Base-by-base conservation (phyloP, 92 coral and sea anemone species). In the Chrysogorgia sp. region DNA sequence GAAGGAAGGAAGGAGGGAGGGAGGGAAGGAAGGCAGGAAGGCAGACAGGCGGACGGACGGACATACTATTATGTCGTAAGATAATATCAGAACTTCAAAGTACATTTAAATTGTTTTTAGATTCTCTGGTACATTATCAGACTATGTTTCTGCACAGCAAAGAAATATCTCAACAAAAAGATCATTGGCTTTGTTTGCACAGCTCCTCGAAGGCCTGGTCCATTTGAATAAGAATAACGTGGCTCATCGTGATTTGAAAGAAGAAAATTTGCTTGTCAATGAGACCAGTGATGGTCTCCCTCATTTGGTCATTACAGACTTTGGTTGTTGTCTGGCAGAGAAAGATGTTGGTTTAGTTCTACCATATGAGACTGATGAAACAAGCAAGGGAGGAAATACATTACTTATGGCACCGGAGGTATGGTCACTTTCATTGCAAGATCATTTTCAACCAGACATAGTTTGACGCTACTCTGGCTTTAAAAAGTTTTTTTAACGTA, bases 321-420 rank as follows among this genome's bases (percentile, higher is more conserved):
- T 93, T 81, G 98, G 89, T 0, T 89, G 94, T 66, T 88, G 93
- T 67, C 71, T 93, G 52, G 98, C 98, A 23, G 98, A 93, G 52
- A 84, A 35, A 34, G 28, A 82, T 9, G 34, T 86, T 66, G 97
- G 90, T 34, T 70, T 93, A 60, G 49, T 23, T 40, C 62, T 93
- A 47, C 98, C 98, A 15, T 91, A 88, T 75, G 30, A 83, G 57
- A 93, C 96, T 30, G 89, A 83, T 26, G 96, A 91, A 69, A 93
- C 92, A 29, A 83, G 82, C 52, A 82, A 89, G 2, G 98, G 98
- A 47, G 98, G 98, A 65, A 93, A 93, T 80, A 26, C 31, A 41
- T 59, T n/a, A 32, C 88, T 88, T 15, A 93, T 93, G 98, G 94
- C 98, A 13, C 98, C 98, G 34, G 98, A 93, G 96, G 98, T 93